Evolutionary conservation across 2,888 invertebrate genomes (phyloP), one percentile per base, ranked within the genome.

Genomic region (Lithophane semibrunnea): DNA sequence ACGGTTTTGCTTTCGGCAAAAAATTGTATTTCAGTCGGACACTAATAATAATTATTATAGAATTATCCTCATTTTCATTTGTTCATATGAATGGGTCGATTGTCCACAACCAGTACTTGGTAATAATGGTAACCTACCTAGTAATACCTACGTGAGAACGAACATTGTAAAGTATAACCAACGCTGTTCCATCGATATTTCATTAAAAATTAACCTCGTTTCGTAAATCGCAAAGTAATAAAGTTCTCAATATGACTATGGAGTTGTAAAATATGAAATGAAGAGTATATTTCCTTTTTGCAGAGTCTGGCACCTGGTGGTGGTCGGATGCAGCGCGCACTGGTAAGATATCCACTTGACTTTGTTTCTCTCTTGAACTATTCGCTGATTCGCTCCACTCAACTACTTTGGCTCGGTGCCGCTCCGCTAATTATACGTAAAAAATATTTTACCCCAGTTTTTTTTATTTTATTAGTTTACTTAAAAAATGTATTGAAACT

Each of bases 401-500:
- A 86, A 88, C 86, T 85, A 89, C 88, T 90, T 92, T 93, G 92
- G 92, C 92, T 90, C 89, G 68, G 87, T 92, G 92, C 93, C 92
- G 88, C 85, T 80, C 86, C 81, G 86, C 90, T 93, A 92, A 93
- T 93, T 93, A 92, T 88, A 84, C 84, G 81, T 69, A 61, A 68
- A 73, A 77, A 87, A 73, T 69, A 79, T 72, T 75, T 71, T 73
- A 73, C 29, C 29, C 29, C 29, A 29, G 29, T 18, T 73, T 78
- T 37, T 58, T 64, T 77, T 72, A 37, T 74, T 74, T 73, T 63
- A 49, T 42, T 68, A 49, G 54, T 56, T 72, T 72, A 18, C 44
- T 58, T 52, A 49, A 54, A 18, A 24, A 18, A 54, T 56, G 5
- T 56, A 60, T n/a, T 47, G 21, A 82, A 70, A 44, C n/a, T 61